These are phyloP conservation scores for Episyrphus balteatus DNA, from an alignment of 1,140 invertebrate species.

Conservation along the genomic window DNA sequence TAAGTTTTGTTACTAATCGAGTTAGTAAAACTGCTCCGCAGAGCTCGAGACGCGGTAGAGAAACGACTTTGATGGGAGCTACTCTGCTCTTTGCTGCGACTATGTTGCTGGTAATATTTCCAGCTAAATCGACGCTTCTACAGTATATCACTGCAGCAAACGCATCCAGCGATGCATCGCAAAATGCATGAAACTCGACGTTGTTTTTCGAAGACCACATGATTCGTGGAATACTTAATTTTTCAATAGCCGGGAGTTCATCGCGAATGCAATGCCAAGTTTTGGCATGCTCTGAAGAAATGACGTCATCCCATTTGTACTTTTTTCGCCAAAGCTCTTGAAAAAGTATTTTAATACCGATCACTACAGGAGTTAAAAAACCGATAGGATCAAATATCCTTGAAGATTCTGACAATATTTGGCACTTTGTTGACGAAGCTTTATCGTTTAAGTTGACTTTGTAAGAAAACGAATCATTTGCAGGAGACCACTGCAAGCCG, in stretches of 20 bases:
- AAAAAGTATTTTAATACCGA: conserved; percentile 33
- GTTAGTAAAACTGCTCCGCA: too few species aligned
- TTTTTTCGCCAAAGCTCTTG: conserved; percentile 26
- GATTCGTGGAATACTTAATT: conserved; percentile 1
- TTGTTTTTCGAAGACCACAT: neutral
- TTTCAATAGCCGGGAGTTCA: neutral
- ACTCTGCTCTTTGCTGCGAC: conserved; percentile 18
- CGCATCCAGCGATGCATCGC: too few species aligned
- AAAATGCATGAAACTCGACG: conserved; percentile 3
- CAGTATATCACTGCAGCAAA: conserved; percentile 6
- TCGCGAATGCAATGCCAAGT: conserved; percentile 10
- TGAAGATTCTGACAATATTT: conserved; percentile 20
- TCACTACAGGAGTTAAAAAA: conserved; percentile 23
- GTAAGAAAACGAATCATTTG: neutral
- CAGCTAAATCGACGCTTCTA: neutral
- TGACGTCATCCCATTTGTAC: conserved; percentile 26
- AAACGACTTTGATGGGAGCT: conserved; percentile 13
- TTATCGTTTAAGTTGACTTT: neutral
- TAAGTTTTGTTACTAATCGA: too few species aligned
- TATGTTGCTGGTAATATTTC: conserved; percentile 10
- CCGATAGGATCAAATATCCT: conserved; percentile 29
- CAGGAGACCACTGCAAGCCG: neutral
- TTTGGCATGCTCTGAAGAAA: conserved; percentile 14
- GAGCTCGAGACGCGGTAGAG: too few species aligned
- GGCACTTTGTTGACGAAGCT: conserved; percentile 14